Evolutionary conservation across 1,140 invertebrate species (phyloP), one percentile per base, ranked within the genome.

Genomic region (Oreohelix idahoensis): DNA sequence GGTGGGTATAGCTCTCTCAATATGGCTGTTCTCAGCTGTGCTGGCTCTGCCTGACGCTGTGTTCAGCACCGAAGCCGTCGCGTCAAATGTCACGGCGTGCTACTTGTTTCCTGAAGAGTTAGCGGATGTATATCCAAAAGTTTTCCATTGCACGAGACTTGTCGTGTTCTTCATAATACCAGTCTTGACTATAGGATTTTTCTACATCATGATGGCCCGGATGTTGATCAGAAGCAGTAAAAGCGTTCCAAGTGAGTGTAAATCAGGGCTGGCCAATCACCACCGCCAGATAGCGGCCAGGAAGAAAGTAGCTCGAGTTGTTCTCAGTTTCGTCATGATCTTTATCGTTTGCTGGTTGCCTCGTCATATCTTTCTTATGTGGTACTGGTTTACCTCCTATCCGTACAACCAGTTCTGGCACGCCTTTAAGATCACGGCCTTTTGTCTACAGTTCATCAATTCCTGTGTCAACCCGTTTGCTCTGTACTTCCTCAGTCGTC

Each of bases 381-480:
- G 97, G 91, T 95, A 96, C 84, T 94, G 95, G 89, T 94, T 66
- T 96, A 96, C 0, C 95, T 95, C 96, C 84, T 92, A 94, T 0
- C 94, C 96, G 84, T 98, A 96, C 93, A 97, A 97, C 89, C 93
- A 93, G 0, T 97, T 96, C 93, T 98, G 97, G 97, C 95, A 97
- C 90, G 94, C 94, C 11, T 94, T 97, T 70, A 95, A 97, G 69
- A 97, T 98, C 81, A 88, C 94, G 96, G 87, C 85, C n/a, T 89
- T 88, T 81, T 90, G 90, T 86, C 83, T 92, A 20, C 89, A 84
- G 17, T 98, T 97, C 92, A 95, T 96, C 84, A 98, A 98, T 93
- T 97, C 96, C 82, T 98, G 97, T 90, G 95, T 97, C 87, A 98
- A 98, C 93, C 97, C 97, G 0, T 96, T 98, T 74, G 97, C 97